Evolutionary conservation across 1,140 invertebrate genomes (phyloP).

Genomic region (Platyscapa corneri): DNA sequence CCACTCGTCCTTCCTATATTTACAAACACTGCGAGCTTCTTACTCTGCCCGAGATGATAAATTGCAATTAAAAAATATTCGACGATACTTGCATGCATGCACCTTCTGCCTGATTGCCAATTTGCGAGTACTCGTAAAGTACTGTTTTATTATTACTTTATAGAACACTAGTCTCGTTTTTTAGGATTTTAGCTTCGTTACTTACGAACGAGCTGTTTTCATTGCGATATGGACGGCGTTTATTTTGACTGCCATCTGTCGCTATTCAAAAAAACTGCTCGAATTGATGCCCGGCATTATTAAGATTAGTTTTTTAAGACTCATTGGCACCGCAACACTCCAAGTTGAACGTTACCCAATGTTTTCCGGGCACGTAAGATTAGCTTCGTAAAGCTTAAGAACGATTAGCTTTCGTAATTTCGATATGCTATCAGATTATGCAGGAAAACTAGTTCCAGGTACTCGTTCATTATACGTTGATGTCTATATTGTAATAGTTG

Average conservation of each 20-base stretch:
- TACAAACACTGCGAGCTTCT: neutral
- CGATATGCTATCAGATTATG: no score
- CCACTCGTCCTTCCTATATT: neutral
- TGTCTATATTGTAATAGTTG: no score
- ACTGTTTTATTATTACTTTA: neutral
- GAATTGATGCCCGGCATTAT: neutral
- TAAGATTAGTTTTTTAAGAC: neutral
- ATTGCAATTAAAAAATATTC: slow-evolving; percentile 47
- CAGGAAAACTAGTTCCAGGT: no score
- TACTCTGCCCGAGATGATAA: neutral
- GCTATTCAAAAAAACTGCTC: neutral
- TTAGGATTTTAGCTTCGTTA: neutral
- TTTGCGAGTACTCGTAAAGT: neutral
- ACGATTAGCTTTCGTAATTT: no score
- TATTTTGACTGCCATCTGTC: neutral
- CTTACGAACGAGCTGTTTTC: neutral
- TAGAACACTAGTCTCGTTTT: neutral
- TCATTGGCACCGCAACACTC: no score
- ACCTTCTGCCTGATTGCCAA: neutral
- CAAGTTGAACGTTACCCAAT: no score
- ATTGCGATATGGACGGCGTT: neutral
- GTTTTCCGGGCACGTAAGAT: no score
- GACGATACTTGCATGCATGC: slow-evolving; percentile 27
- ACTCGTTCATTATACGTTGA: no score
- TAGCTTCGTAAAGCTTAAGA: no score